Evolutionary conservation across 2,113 vertebrate species (phyloP).

Genomic region (Tricholaema leucomelas): DNA sequence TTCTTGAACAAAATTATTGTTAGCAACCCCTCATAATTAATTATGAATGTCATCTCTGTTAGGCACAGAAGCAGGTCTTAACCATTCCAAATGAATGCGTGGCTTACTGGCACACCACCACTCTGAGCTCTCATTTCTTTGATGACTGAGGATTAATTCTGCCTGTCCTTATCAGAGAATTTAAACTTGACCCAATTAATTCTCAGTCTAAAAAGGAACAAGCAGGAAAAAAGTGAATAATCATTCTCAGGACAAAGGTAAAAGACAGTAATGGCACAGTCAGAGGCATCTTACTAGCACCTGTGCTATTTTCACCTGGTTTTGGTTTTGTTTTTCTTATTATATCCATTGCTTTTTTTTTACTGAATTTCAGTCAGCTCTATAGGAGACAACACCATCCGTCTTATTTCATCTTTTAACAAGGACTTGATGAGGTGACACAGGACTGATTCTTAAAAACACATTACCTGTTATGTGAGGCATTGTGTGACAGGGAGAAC

Average conservation of each 20-base stretch:
- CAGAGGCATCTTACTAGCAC: not conserved
- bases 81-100: not conserved
- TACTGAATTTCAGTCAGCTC: conserved; percentile 72
- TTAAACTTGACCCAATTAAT: conserved; percentile 53
- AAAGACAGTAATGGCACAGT: not conserved
- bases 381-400: conserved; percentile 76
- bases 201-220: conserved; percentile 22
- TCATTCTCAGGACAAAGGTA: not conserved
- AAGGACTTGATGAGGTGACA: conserved; percentile 86
- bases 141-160: conserved; percentile 21
- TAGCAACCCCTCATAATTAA: conserved; percentile 45
- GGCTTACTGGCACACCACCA: conserved; percentile 2
- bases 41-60: conserved; percentile 19
- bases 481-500: conserved; percentile 83
- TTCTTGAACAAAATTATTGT: conserved; percentile 30
- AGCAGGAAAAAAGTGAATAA: conserved; percentile 19
- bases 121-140: conserved; percentile 9
- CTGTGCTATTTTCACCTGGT: not conserved
- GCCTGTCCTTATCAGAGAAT: conserved; percentile 24
- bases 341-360: conserved; percentile 55
- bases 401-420: conserved; percentile 85
- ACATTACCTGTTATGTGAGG: conserved; percentile 85
- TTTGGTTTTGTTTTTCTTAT: not conserved
- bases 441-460: conserved; percentile 84
- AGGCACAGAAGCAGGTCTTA: not conserved